Base-by-base conservation (phyloP, 2,797 vertebrate species). In the Cirrhinus mrigala region DNA sequence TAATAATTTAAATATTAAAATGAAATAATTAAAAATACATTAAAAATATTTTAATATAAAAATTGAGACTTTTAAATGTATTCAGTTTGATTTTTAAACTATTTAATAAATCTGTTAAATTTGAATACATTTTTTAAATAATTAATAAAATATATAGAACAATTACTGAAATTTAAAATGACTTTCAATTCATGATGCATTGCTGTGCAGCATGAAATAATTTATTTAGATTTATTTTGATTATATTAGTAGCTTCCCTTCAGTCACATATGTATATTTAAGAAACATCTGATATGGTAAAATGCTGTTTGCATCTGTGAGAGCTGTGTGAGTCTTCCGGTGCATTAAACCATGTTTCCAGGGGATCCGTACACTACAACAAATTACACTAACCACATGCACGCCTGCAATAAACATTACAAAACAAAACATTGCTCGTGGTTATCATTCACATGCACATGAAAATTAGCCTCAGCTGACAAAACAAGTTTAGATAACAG, bases 401-500 rank as follows among this genome's bases (percentile, higher is more conserved):
- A 85, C 37, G 20, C 20, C 70, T 52, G 81, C 22, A 83, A 64
- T 52, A 52, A 75, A 64, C 81, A 75, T 83, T 64, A 75, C 58
- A 54, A 69, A 74, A 75, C 48, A 75, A 80, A 86, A 74, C 75
- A 86, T 64, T 84, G 40, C 68, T 77, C 16, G 20, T 66, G 71
- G 83, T 88, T 84, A 86, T 82, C 81, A 78, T 85, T 84, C 68
- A 79, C 60, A 69, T 76, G 79, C 74, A 75, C 33, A 40, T 86
- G 58, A 71, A 85, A 80, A 85, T 81, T 62, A 68, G 84, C 74
- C 66, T 84, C 64, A 22, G 64, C 76, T 83, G 82, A 82, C 68
- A 85, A 83, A 83, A 86, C 84, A 79, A 69, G 62, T 52, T 66
- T 70, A 89, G 83, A 85, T 84, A 83, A 2, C 78, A 58, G 79